A percentile compares a stretch with the other conserved stretches of the same genome.
Evolutionary conservation across 1,140 invertebrate genomes (phyloP).

Genomic region (Penaeus chinensis): DNA sequence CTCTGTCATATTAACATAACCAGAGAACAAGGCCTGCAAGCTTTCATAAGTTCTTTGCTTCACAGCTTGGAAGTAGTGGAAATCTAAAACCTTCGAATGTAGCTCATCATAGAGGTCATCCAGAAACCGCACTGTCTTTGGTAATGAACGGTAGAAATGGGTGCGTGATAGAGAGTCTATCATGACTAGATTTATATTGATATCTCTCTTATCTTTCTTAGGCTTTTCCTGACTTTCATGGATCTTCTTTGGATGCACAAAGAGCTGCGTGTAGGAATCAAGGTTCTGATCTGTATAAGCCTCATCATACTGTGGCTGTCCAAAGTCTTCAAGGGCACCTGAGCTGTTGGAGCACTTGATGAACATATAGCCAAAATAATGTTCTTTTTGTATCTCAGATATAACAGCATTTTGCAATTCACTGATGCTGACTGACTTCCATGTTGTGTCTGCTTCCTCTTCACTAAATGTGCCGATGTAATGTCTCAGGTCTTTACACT

Average conservation of each 20-base stretch:
- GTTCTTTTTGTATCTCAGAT: neutral
- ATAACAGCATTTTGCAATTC: constrained; percentile 23
- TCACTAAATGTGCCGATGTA: constrained; percentile 49
- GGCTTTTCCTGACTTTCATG: neutral
- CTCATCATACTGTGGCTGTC: constrained; percentile 49
- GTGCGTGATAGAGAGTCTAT: constrained; percentile 67
- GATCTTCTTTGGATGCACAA: constrained; percentile 36
- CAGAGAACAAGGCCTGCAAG: constrained; percentile 62
- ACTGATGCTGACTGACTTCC: constrained; percentile 19
- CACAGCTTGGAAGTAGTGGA: constrained; percentile 66
- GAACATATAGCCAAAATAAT: constrained; percentile 47
- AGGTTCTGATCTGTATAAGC: constrained; percentile 23
- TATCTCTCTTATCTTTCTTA: constrained; percentile 3
- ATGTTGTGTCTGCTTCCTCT: constrained; percentile 30
- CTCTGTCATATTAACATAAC: constrained; percentile 64
- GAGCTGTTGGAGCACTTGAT: constrained; percentile 43
- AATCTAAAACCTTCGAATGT: constrained; percentile 65
- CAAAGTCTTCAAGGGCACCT: constrained; percentile 8
- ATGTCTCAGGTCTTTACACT: constrained; percentile 30
- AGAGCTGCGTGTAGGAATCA: constrained; percentile 35
- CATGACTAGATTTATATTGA: constrained; percentile 67
- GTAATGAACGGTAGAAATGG: constrained; percentile 67
- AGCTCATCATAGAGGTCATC: constrained; percentile 55
- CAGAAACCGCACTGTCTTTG: constrained; percentile 63
- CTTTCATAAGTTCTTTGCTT: constrained; percentile 67